Conservation (phyloP, 1,140 invertebrate genomes). For the Parasteatoda tepidariorum region DNA sequence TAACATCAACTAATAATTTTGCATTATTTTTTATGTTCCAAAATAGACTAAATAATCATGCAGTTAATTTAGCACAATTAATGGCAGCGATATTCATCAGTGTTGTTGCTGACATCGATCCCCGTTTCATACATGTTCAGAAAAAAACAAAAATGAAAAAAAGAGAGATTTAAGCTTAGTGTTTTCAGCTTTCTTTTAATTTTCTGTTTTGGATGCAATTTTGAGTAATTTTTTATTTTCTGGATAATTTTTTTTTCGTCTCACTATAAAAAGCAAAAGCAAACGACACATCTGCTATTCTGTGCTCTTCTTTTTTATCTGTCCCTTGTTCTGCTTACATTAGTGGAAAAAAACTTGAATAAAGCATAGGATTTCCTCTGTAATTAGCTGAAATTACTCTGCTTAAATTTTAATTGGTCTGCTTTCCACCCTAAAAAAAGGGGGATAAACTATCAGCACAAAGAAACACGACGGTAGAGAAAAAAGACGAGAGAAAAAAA, state of each 20-base stretch:
- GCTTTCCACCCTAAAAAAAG: slow-evolving; percentile 2
- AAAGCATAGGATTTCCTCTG: slow-evolving; percentile 44
- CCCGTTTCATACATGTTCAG: too few species aligned
- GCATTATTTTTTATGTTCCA: too few species aligned
- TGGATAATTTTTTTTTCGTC: not conserved
- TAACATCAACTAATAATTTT: too few species aligned
- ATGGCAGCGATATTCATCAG: too few species aligned
- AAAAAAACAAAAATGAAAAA: not conserved
- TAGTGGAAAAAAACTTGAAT: slow-evolving; percentile 5
- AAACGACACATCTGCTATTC: not conserved
- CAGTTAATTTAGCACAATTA: too few species aligned
- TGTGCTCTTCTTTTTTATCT: not conserved
- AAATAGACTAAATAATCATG: too few species aligned
- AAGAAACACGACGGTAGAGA: not conserved
- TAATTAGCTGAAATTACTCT: slow-evolving; percentile 58
- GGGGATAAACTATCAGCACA: not conserved
- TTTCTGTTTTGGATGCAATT: not conserved
- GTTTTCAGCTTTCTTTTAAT: not conserved
- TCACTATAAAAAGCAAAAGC: not conserved
- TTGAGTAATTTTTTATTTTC: not conserved
- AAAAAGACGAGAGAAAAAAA: not conserved
- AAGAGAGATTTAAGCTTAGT: not conserved
- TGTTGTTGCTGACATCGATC: too few species aligned
- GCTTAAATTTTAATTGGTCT: slow-evolving; percentile 47
- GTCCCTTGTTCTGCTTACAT: slow-evolving; percentile 4